These are phyloP conservation scores for Chromoteleia sp. DNA, from an alignment of 2,888 invertebrate genomes.

Conservation along the genomic window DNA sequence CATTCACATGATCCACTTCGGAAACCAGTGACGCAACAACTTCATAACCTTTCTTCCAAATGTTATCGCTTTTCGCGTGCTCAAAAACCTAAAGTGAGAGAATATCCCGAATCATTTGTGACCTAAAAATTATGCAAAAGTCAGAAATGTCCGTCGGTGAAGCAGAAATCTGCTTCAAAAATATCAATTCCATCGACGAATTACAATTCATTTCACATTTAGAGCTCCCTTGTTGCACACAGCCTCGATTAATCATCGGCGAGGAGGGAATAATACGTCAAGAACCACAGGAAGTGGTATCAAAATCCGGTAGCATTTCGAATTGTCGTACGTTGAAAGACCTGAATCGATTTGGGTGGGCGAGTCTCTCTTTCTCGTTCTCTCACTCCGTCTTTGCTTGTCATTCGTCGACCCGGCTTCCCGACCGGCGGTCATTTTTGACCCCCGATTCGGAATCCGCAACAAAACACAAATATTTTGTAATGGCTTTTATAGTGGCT, in stretches of 20 bases:
- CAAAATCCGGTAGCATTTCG: slow-evolving; percentile 72
- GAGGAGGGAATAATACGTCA: slow-evolving; percentile 8
- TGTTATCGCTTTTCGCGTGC: too few species aligned
- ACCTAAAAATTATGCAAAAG: too few species aligned
- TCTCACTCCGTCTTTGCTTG: neutral
- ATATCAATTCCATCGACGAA: neutral
- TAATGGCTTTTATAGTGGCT: slow-evolving; percentile 71
- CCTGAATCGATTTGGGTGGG: slow-evolving; percentile 80
- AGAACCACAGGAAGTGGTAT: slow-evolving; percentile 52
- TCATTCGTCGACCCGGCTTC: slow-evolving; percentile 73
- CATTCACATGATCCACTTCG: too few species aligned
- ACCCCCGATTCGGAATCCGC: slow-evolving; percentile 48
- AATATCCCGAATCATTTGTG: too few species aligned
- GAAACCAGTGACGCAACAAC: too few species aligned
- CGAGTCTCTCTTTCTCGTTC: slow-evolving; percentile 53
- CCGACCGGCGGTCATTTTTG: slow-evolving; percentile 76
- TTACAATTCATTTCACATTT: slow-evolving; percentile 20
- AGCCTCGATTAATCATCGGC: slow-evolving; percentile 54
- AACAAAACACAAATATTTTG: slow-evolving; percentile 80
- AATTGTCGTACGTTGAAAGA: slow-evolving; percentile 74
- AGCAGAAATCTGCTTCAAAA: neutral
- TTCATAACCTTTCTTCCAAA: too few species aligned
- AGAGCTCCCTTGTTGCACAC: slow-evolving; percentile 3
- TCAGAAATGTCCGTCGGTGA: slow-evolving; percentile 23
- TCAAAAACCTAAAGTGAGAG: too few species aligned